A percentile compares a stretch with the other conserved stretches of the same genome.
Conservation (phyloP, 2,113 vertebrate species). For the Falco punctatus region DNA sequence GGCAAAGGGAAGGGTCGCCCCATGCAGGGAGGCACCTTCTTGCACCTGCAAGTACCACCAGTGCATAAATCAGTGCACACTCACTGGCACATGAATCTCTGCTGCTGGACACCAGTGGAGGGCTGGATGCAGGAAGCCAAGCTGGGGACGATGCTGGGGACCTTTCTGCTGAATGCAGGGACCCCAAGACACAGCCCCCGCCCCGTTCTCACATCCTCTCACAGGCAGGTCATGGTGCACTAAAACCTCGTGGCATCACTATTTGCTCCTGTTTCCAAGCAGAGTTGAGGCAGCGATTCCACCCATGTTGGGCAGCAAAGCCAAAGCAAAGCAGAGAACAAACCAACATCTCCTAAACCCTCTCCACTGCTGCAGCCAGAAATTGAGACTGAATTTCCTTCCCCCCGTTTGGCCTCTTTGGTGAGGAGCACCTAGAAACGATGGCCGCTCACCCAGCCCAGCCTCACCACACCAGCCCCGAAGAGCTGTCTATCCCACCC, state of each 20-base stretch:
- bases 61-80: neutral
- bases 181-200: neutral
- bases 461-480: neutral
- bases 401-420: rapidly evolving
- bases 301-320: rapidly evolving
- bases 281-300: neutral
- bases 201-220: no score
- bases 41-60: neutral
- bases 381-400: neutral
- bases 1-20: neutral
- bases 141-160: neutral
- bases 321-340: neutral
- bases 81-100: neutral
- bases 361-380: neutral
- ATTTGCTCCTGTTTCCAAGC: neutral
- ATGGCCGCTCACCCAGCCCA: rapidly evolving
- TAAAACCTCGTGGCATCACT: neutral
- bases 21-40: neutral
- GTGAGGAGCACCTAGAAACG: neutral
- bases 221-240: rapidly evolving
- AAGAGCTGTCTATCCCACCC: rapidly evolving
- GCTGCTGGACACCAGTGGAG: neutral
- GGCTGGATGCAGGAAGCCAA: neutral
- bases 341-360: neutral
- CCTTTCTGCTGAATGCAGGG: neutral